Percentiles rank a stretch among this genome's conserved stretches.
phyloP scores from a whole-genome alignment of 2,888 invertebrate species.

The Thumatha senex region DNA sequence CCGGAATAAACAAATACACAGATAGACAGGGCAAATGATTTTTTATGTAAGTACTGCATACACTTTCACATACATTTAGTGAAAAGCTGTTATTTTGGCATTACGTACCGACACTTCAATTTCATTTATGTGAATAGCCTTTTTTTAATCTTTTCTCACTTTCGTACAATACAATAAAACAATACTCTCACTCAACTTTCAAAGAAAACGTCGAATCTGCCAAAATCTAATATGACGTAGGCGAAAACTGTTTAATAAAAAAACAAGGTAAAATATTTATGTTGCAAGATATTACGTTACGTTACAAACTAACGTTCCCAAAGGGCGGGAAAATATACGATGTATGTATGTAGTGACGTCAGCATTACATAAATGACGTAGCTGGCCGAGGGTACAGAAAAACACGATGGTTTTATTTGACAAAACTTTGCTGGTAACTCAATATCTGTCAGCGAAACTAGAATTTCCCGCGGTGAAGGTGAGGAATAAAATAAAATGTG shows the following conservation, averaged over 20 bases:
- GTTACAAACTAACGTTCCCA: constrained; percentile 23
- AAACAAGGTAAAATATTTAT: constrained; percentile 6
- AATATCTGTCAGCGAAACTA: constrained; percentile 71
- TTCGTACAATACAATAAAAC: too few species aligned
- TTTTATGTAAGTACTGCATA: too few species aligned
- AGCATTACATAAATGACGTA: constrained; percentile 18
- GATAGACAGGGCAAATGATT: too few species aligned
- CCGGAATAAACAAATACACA: too few species aligned
- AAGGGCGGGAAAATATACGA: constrained; percentile 29
- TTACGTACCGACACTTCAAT: too few species aligned
- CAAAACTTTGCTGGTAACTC: constrained; percentile 64
- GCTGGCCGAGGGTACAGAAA: constrained; percentile 33
- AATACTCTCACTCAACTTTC: not conserved
- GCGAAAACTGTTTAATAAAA: constrained; percentile 1
- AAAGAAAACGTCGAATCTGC: not conserved
- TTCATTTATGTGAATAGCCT: too few species aligned
- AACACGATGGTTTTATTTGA: constrained; percentile 62
- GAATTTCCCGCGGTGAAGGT: constrained; percentile 63
- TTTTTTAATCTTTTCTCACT: too few species aligned
- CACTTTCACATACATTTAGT: too few species aligned
- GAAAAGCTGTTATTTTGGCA: too few species aligned
- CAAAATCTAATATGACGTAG: not conserved
- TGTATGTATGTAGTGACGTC: constrained; percentile 22
- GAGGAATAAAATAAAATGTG: constrained; percentile 64
- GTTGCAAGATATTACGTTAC: constrained; percentile 7